phyloP scores from a whole-genome alignment of 1,140 invertebrate genomes.

The Apolygus lucorum region DNA sequence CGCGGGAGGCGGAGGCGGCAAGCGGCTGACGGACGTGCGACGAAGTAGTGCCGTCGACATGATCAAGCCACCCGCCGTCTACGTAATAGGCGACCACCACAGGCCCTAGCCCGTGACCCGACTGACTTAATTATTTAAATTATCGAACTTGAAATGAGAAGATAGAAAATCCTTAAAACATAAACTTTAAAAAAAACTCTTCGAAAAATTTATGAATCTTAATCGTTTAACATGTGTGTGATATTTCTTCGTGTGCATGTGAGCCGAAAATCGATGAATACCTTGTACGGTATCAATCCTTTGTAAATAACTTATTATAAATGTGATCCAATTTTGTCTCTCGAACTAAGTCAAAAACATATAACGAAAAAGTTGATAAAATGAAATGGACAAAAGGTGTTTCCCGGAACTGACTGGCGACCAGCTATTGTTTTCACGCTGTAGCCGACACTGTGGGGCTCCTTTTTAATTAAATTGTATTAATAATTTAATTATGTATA shows the following conservation, averaged over 20 bases:
- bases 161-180: too few species aligned
- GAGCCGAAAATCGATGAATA: not conserved
- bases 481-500: not conserved
- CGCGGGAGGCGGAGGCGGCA: not conserved
- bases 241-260: conserved; percentile 15
- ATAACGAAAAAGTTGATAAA: not conserved
- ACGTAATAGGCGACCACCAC: conserved; percentile 20
- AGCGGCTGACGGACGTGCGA: not conserved
- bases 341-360: conserved; percentile 2
- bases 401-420: conserved; percentile 15
- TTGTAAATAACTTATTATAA: conserved; percentile 11
- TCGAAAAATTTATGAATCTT: too few species aligned
- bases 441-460: not conserved
- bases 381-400: conserved; percentile 9
- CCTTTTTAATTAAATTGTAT: conserved; percentile 1
- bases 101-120: not conserved
- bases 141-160: not conserved
- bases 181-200: too few species aligned
- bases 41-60: conserved; percentile 7
- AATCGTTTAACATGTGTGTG: conserved; percentile 11
- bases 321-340: conserved; percentile 3
- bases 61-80: conserved; percentile 8
- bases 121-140: not conserved
- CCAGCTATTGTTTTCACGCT: not conserved
- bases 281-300: not conserved